phyloP scores from a whole-genome alignment of 2,888 invertebrate genomes.

The Drosophila lacicola region DNA sequence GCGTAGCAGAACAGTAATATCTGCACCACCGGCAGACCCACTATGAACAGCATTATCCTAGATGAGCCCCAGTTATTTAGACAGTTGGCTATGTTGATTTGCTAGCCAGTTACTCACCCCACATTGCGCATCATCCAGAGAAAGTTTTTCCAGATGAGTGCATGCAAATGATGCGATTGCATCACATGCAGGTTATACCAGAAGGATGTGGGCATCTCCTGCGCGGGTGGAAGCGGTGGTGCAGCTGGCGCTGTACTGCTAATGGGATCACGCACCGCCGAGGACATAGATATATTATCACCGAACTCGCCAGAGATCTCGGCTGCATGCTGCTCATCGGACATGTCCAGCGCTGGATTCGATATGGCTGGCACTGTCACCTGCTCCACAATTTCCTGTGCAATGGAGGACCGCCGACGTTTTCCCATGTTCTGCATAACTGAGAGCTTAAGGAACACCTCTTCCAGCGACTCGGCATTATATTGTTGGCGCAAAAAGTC shows the following conservation, averaged over 20 bases:
- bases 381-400: conserved; percentile 90
- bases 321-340: conserved; percentile 88
- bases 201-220: conserved; percentile 86
- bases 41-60: conserved; percentile 93
- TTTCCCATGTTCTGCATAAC: conserved; percentile 93
- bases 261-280: conserved; percentile 89
- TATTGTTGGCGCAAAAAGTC: conserved; percentile 90
- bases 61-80: conserved; percentile 21
- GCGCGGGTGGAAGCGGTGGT: conserved; percentile 90
- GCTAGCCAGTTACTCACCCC: conserved; percentile 86
- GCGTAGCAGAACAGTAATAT: conserved; percentile 95
- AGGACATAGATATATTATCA: conserved; percentile 92
- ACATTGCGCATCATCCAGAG: conserved; percentile 94
- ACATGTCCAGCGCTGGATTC: conserved; percentile 89
- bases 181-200: conserved; percentile 88
- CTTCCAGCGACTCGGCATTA: conserved; percentile 90
- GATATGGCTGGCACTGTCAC: conserved; percentile 89
- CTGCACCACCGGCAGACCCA: conserved; percentile 93
- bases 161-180: conserved; percentile 90
- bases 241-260: conserved; percentile 86
- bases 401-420: conserved; percentile 91
- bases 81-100: conserved; percentile 16
- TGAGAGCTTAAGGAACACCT: conserved; percentile 92
- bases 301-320: conserved; percentile 95
- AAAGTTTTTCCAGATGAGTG: conserved; percentile 95